phyloP scores from a whole-genome alignment of 2,797 vertebrate genomes.

The Thunnus albacares region DNA sequence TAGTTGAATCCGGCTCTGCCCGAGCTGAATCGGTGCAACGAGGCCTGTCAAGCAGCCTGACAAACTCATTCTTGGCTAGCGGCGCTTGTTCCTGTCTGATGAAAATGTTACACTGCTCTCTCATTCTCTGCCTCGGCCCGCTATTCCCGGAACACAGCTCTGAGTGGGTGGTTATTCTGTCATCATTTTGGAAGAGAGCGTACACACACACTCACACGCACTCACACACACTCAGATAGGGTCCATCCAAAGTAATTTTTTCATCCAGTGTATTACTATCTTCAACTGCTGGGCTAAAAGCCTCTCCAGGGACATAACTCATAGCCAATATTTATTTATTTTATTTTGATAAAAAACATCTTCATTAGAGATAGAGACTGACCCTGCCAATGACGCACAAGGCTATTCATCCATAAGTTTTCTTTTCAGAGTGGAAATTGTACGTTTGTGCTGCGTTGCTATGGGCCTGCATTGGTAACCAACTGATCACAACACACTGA shows the following conservation, averaged over 20 bases:
- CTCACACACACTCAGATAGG: conserved; percentile 24
- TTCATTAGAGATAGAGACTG: conserved; percentile 55
- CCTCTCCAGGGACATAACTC: conserved; percentile 45
- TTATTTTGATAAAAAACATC: conserved; percentile 53
- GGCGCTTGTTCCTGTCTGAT: conserved; percentile 81
- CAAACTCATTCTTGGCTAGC: conserved; percentile 79
- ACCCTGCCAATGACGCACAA: conserved; percentile 40
- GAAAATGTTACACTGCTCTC: conserved; percentile 80
- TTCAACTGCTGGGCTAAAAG: conserved; percentile 65
- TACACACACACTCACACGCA: neutral
- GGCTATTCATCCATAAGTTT: neutral
- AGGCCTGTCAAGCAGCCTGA: conserved; percentile 78
- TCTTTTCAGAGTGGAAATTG: conserved; percentile 29
- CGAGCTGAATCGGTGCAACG: conserved; percentile 61
- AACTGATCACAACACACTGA: conserved; percentile 7
- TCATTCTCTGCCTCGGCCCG: conserved; percentile 70
- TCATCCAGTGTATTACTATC: conserved; percentile 44
- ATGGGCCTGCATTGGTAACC: conserved; percentile 27
- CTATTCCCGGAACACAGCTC: conserved; percentile 75
- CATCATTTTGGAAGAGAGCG: conserved; percentile 71
- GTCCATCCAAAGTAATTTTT: conserved; percentile 56
- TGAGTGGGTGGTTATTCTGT: conserved; percentile 81
- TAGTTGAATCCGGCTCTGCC: conserved; percentile 52
- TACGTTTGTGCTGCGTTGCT: conserved; percentile 35
- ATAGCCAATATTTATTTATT: conserved; percentile 42